Conservation (phyloP, 1,140 invertebrate genomes). For the Phymastichus coffea region DNA sequence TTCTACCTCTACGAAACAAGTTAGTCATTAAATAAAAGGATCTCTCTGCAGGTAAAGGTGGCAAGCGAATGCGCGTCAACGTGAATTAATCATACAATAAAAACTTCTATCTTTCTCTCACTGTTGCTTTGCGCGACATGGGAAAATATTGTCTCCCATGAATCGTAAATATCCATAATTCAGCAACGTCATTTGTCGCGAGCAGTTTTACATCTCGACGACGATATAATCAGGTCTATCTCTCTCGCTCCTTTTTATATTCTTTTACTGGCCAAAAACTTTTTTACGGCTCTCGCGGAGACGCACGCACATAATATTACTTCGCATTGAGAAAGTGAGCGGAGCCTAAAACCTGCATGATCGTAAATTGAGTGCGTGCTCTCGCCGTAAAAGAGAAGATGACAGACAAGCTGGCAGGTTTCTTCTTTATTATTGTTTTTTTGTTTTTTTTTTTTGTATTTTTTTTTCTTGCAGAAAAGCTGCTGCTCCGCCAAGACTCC, state of each 20-base stretch:
- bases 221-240: conserved; percentile 16
- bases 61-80: neutral
- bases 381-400: neutral
- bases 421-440: too few species aligned
- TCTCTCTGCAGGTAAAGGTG: neutral
- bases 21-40: neutral
- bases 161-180: conserved; percentile 16
- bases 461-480: too few species aligned
- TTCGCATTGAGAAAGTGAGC: too few species aligned
- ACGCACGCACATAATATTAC: too few species aligned
- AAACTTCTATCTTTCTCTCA: neutral
- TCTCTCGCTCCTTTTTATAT: neutral
- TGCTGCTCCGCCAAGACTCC: too few species aligned
- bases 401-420: neutral
- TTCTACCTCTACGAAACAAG: too few species aligned
- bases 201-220: neutral
- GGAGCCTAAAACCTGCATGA: too few species aligned
- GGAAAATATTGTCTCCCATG: conserved; percentile 9
- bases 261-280: neutral
- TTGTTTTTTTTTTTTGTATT: too few species aligned
- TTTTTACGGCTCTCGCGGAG: too few species aligned
- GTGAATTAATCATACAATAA: conserved; percentile 15
- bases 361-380: neutral
- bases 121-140: neutral
- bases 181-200: conserved; percentile 7